Conservation (phyloP, 1,140 invertebrate species). For the Papilio dardanus region DNA sequence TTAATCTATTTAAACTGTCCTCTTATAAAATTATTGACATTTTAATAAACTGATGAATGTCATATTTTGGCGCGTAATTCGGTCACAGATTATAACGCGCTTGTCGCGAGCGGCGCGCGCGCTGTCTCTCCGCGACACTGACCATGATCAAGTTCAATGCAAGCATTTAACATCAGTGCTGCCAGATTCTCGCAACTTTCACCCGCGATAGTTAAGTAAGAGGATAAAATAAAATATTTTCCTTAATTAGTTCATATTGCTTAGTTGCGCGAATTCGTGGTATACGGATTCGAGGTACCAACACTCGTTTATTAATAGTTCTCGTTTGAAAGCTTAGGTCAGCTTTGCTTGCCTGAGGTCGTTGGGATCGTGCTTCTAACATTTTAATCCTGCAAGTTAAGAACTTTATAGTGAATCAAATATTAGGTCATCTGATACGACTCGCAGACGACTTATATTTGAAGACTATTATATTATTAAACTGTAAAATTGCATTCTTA, state of each 20-base stretch:
- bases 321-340: neutral
- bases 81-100: slow-evolving; percentile 41
- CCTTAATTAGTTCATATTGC: neutral
- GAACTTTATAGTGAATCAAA: too few relatives aligned
- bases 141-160: slow-evolving; percentile 23
- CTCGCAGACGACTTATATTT: too few relatives aligned
- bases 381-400: too few relatives aligned
- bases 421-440: too few relatives aligned
- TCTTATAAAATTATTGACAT: neutral
- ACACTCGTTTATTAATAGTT: neutral
- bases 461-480: too few relatives aligned
- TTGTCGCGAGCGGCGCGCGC: slow-evolving; percentile 43
- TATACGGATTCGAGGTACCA: neutral
- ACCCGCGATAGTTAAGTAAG: neutral
- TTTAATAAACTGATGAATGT: neutral
- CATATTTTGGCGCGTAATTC: slow-evolving; percentile 47
- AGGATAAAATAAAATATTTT: neutral
- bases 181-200: slow-evolving; percentile 9
- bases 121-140: slow-evolving; percentile 39
- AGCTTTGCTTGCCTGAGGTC: too few relatives aligned
- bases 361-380: too few relatives aligned
- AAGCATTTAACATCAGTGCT: slow-evolving; percentile 23
- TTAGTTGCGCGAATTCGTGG: neutral
- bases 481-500: too few relatives aligned
- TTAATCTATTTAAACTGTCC: slow-evolving; percentile 23